phyloP scores from a whole-genome alignment of 2,113 vertebrate genomes.

The Halcyon malimbica region DNA sequence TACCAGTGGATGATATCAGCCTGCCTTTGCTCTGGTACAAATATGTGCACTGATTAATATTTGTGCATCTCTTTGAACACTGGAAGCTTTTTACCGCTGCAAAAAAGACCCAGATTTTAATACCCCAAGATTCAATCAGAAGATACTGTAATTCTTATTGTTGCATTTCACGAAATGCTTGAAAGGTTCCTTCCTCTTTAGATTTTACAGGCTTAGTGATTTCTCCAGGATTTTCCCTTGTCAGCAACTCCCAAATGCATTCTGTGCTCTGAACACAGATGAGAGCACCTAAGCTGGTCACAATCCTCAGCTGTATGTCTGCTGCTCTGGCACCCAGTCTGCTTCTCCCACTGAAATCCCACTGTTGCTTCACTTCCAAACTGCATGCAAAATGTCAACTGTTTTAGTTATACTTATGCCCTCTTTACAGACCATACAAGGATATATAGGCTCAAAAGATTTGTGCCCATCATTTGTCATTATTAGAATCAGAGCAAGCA shows the following conservation, averaged over 20 bases:
- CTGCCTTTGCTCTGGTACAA: neutral
- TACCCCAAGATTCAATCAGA: neutral
- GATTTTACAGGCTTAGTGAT: neutral
- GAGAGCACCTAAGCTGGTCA: neutral
- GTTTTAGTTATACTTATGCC: neutral
- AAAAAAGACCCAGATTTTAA: neutral
- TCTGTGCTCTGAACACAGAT: neutral
- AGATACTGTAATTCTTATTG: neutral
- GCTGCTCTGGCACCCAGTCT: neutral
- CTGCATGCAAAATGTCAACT: neutral
- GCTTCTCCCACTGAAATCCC: neutral
- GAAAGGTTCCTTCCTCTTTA: neutral
- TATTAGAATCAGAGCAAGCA: neutral
- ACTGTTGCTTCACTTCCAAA: neutral
- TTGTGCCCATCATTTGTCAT: neutral
- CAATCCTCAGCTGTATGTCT: fast-evolving
- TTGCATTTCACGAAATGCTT: neutral
- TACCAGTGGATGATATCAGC: neutral
- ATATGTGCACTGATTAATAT: neutral
- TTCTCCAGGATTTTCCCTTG: neutral
- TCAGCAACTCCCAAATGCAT: neutral
- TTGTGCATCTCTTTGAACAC: neutral
- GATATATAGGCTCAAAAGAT: neutral
- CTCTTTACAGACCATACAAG: neutral
- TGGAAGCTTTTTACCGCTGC: neutral